phyloP scores from a whole-genome alignment of 64 coral and sea anemone species.

The Porites australiensis region DNA sequence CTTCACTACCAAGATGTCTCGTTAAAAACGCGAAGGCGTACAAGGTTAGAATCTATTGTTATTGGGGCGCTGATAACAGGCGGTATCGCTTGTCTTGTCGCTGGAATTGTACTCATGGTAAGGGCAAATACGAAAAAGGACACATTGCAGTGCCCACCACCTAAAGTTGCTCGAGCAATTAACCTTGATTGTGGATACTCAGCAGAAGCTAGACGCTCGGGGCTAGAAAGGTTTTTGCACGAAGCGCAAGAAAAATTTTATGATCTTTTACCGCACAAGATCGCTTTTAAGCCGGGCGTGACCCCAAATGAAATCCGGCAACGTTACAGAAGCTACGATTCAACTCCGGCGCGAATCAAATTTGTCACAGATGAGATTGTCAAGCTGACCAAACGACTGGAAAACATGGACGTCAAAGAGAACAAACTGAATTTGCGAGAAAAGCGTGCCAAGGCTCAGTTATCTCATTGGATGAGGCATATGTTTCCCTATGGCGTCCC shows the following conservation, averaged over 20 bases:
- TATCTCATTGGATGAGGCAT: conserved; percentile 48
- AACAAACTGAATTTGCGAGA: conserved; percentile 53
- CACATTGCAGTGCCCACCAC: neutral
- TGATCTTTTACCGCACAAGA: conserved; percentile 44
- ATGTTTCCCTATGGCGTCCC: conserved; percentile 57
- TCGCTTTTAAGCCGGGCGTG: conserved; percentile 37
- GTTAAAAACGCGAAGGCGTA: conserved; percentile 3
- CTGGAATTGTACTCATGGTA: conserved; percentile 55
- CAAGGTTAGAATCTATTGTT: conserved; percentile 23
- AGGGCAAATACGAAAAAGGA: conserved; percentile 22
- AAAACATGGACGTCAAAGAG: conserved; percentile 15
- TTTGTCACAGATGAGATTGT: conserved; percentile 39
- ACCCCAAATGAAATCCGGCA: conserved; percentile 36
- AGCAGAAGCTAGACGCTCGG: conserved; percentile 21
- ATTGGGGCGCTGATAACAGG: conserved; percentile 15
- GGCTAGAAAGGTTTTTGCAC: conserved; percentile 28
- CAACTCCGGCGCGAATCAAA: conserved; percentile 36
- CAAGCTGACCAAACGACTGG: conserved; percentile 17
- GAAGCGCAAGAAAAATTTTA: conserved; percentile 59
- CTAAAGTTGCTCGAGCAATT: neutral
- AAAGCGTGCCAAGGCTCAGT: conserved; percentile 39
- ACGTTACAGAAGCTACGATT: conserved; percentile 46
- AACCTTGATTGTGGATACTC: neutral
- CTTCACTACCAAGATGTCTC: conserved; percentile 11
- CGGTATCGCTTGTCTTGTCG: conserved; percentile 54